Evolutionary conservation across 1,140 invertebrate species (phyloP).

Genomic region (Dolichoris vasculosae): DNA sequence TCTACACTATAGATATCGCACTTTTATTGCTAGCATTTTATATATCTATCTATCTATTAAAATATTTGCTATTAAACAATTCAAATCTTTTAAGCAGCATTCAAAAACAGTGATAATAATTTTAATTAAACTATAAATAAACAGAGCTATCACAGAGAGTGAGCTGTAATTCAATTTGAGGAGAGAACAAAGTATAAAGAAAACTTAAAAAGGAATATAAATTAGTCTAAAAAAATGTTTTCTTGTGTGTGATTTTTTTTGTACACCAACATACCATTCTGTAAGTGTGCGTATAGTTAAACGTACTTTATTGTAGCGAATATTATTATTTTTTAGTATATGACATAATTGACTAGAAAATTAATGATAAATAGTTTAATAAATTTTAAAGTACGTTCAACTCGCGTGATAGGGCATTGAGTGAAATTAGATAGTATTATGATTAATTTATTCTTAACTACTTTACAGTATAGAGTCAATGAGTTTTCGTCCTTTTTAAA

Average conservation of each 20-base stretch:
- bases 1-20: constrained; percentile 22
- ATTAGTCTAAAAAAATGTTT: constrained; percentile 68
- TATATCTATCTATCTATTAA: neutral
- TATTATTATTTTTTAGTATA: neutral
- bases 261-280: constrained; percentile 77
- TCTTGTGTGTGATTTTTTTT: constrained; percentile 70
- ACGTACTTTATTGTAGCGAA: constrained; percentile 65
- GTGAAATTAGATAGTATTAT: constrained; percentile 59
- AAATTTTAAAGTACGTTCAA: constrained; percentile 66
- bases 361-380: neutral
- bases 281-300: constrained; percentile 69
- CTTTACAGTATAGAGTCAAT: constrained; percentile 25
- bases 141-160: constrained; percentile 53
- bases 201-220: constrained; percentile 58
- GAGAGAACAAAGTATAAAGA: constrained; percentile 40
- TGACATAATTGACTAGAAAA: neutral
- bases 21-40: constrained; percentile 9
- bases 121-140: neutral
- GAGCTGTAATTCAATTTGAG: constrained; percentile 2
- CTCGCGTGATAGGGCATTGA: constrained; percentile 58
- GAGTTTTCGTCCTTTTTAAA: neutral
- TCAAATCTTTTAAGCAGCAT: constrained; percentile 70
- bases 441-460: constrained; percentile 46
- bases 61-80: constrained; percentile 48
- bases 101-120: constrained; percentile 63